phyloP scores from a whole-genome alignment of 2,888 invertebrate genomes.

The Drepanosiphum platanoidis region DNA sequence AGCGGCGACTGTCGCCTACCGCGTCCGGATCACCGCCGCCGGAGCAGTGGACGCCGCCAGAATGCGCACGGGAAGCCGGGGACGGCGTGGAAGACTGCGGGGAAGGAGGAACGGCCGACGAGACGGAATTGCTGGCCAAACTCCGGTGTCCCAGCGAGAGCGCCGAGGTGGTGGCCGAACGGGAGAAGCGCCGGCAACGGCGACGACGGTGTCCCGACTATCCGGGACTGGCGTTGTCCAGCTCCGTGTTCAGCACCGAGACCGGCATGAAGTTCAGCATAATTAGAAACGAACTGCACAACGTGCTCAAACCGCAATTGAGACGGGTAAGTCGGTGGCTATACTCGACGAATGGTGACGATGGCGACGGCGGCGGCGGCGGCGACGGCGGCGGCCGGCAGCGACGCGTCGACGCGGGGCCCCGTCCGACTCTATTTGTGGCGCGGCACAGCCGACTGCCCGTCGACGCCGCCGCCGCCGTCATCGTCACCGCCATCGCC shows the following conservation, averaged over 20 bases:
- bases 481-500: conserved; percentile 26
- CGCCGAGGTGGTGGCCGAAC: conserved; percentile 86
- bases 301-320: conserved; percentile 94
- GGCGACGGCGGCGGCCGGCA: neutral
- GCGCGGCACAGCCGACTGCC: conserved; percentile 56
- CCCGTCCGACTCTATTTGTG: conserved; percentile 50
- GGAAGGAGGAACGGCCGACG: conserved; percentile 67
- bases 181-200: conserved; percentile 79
- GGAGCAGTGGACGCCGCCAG: neutral
- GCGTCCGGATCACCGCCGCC: neutral
- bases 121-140: conserved; percentile 82
- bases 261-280: conserved; percentile 98
- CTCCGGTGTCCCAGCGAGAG: conserved; percentile 89
- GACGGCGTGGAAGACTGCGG: conserved; percentile 65
- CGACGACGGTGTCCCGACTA: conserved; percentile 88
- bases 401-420: neutral
- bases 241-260: conserved; percentile 93
- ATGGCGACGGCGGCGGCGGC: conserved; percentile 4
- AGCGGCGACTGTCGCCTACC: no score
- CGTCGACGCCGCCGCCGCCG: conserved; percentile 25
- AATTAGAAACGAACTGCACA: conserved; percentile 96
- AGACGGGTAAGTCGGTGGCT: conserved; percentile 83
- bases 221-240: conserved; percentile 90
- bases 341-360: no score
- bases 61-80: conserved; percentile 63